phyloP scores from a whole-genome alignment of 1,140 invertebrate species.

The Drosophila willistoni region DNA sequence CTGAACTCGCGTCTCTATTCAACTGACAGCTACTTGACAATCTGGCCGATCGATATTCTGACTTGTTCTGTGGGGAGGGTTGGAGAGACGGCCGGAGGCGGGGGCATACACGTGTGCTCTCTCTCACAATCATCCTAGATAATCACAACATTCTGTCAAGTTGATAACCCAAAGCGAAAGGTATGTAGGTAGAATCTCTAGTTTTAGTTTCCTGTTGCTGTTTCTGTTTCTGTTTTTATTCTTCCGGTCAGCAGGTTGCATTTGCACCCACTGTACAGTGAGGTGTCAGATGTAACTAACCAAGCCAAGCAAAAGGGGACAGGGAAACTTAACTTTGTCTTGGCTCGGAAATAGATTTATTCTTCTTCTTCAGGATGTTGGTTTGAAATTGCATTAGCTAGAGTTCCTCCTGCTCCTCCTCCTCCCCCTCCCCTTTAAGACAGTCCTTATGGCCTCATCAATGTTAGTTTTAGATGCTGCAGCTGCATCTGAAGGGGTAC shows the following conservation, averaged over 20 bases:
- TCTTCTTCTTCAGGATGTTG: neutral
- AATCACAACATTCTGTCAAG: constrained; percentile 12
- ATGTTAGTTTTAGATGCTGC: neutral
- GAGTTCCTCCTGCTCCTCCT: neutral
- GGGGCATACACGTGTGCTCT: neutral
- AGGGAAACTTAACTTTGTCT: neutral
- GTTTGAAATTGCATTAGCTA: constrained; percentile 13
- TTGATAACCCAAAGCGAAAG: constrained; percentile 5
- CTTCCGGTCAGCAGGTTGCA: constrained; percentile 3
- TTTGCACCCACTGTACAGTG: neutral
- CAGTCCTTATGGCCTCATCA: too few relatives aligned
- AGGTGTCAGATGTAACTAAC: constrained; percentile 6
- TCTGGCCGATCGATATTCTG: constrained; percentile 2
- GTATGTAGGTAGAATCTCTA: neutral
- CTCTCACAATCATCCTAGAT: constrained; percentile 9
- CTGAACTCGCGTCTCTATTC: neutral
- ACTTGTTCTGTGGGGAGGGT: neutral
- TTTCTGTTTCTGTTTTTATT: constrained; percentile 3
- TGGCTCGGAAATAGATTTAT: neutral
- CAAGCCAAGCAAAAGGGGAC: too few relatives aligned
- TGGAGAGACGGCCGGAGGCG: neutral
- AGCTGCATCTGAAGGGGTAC: constrained; percentile 27
- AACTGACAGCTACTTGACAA: constrained; percentile 8
- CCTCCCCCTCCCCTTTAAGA: neutral
- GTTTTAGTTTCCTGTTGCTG: constrained; percentile 12